Evolutionary conservation across 2,113 vertebrate species (phyloP).

Genomic region (Poicephalus meyeri): DNA sequence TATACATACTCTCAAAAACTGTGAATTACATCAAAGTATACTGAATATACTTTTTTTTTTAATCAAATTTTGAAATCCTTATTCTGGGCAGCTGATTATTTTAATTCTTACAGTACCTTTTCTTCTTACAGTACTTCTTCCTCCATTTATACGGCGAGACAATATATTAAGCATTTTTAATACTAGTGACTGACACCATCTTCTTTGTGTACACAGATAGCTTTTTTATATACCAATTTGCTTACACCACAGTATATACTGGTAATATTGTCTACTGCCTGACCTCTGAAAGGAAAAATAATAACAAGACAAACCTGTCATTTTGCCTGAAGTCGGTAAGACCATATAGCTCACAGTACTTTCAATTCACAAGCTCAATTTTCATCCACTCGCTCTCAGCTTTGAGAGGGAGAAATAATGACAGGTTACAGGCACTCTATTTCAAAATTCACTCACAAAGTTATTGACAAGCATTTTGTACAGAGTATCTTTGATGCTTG

Average conservation of each 20-base stretch:
- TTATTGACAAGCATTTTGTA: constrained; percentile 86
- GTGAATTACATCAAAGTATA: neutral
- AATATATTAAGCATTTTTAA: constrained; percentile 3
- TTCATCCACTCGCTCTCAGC: constrained; percentile 89
- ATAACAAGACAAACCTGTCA: constrained; percentile 88
- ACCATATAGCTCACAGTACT: constrained; percentile 86
- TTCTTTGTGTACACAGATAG: constrained; percentile 73
- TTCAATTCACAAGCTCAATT: constrained; percentile 96
- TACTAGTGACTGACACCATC: constrained; percentile 33
- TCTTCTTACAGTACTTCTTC: neutral
- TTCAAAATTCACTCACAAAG: constrained; percentile 90
- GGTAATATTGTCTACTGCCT: constrained; percentile 81
- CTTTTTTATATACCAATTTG: constrained; percentile 68
- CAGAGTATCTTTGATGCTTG: constrained; percentile 74
- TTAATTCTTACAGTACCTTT: neutral
- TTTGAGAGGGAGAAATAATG: constrained; percentile 92
- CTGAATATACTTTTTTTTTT: neutral
- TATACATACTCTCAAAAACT: neutral
- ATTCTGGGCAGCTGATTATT: neutral
- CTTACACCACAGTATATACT: constrained; percentile 73
- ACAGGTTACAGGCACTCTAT: constrained; percentile 92
- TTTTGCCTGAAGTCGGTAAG: constrained; percentile 89
- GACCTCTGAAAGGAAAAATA: constrained; percentile 91
- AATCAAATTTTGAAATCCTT: neutral
- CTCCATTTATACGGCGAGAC: neutral